These are phyloP conservation scores for Meloidogyne chitwoodi DNA, from an alignment of 1,140 invertebrate species.

Conservation along the genomic window DNA sequence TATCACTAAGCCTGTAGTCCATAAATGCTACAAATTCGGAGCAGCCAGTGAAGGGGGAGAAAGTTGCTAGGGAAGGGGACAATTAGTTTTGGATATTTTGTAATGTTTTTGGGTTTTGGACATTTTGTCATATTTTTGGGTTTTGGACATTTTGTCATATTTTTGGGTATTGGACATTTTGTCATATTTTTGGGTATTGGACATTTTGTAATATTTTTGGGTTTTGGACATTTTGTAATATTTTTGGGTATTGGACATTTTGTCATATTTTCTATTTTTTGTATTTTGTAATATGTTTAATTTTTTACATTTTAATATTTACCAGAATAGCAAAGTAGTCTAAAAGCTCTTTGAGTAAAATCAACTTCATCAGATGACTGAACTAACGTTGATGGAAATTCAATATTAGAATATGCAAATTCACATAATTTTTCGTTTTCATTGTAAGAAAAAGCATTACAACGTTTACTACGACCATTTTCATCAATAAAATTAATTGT, in stretches of 20 bases:
- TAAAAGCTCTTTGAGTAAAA: conserved; percentile 17
- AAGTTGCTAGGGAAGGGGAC: background rate
- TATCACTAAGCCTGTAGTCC: conserved; percentile 11
- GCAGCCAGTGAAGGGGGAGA: conserved; percentile 17
- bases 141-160: background rate
- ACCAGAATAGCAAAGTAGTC: conserved; percentile 21
- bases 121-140: too few relatives aligned
- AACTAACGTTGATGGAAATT: background rate
- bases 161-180: background rate
- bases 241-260: background rate
- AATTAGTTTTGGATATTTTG: background rate
- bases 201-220: too few relatives aligned
- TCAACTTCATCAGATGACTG: background rate
- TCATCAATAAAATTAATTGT: background rate
- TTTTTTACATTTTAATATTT: background rate
- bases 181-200: too few relatives aligned
- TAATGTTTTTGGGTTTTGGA: background rate
- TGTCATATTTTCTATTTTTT: background rate
- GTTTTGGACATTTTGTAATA: too few relatives aligned
- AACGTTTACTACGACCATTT: background rate
- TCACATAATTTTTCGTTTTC: conserved; percentile 17
- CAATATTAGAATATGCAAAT: conserved; percentile 9
- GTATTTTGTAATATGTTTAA: too few relatives aligned
- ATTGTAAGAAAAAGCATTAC: conserved; percentile 17
- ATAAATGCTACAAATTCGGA: conserved; percentile 23